Conservation (phyloP, 1,140 invertebrate species). For the Zelostemma sp. region DNA sequence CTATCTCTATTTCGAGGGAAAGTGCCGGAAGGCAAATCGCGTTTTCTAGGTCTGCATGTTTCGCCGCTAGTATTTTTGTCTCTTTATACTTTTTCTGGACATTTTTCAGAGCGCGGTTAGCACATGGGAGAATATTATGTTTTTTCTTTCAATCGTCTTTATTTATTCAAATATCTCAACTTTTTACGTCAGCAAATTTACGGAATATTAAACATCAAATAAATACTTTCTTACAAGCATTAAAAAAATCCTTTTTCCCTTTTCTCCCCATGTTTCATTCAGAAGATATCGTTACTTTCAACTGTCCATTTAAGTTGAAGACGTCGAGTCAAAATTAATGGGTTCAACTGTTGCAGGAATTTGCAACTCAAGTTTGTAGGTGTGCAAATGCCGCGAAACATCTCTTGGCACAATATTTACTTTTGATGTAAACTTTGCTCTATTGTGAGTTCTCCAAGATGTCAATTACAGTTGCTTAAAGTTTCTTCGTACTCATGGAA, state of each 20-base stretch:
- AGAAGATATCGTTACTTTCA: background rate
- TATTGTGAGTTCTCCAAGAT: conserved; percentile 52
- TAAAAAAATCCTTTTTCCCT: no score
- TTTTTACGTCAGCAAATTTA: no score
- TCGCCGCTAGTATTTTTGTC: no score
- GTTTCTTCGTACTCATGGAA: background rate
- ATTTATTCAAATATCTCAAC: no score
- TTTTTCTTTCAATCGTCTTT: no score
- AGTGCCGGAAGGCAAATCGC: background rate
- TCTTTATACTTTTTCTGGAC: no score
- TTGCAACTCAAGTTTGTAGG: background rate
- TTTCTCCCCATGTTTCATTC: background rate
- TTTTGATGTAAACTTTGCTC: conserved; percentile 42
- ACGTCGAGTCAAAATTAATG: background rate
- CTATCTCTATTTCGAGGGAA: background rate
- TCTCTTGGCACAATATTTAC: conserved; percentile 51
- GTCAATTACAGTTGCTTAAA: conserved; percentile 13
- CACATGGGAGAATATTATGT: no score
- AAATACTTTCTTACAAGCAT: no score
- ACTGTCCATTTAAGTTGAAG: background rate
- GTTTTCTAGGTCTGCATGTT: background rate
- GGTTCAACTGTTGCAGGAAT: background rate
- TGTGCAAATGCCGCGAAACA: conserved; percentile 41
- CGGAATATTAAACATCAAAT: no score
- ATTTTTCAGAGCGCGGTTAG: no score